Evolutionary conservation across 2,888 invertebrate genomes (phyloP), one percentile per base, ranked within the genome.

Genomic region (Augochlorella aurata): DNA sequence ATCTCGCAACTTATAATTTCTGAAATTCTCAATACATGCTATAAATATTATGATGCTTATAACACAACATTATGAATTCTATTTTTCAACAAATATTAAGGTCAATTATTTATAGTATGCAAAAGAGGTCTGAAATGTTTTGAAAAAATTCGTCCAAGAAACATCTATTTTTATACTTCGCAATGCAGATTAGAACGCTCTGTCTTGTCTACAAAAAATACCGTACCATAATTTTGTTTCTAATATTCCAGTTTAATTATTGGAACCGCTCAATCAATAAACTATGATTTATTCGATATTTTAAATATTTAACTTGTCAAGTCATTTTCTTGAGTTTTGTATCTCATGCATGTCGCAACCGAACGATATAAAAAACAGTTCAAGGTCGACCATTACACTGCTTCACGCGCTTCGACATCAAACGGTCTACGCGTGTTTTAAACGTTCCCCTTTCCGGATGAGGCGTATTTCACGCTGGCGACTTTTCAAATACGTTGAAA

Each of bases 381-480:
- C 38, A 29, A 52, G 24, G 45, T 47, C 9, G 65, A 69, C 24
- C 14, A 24, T 65, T 44, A 24, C 14, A 7, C 54, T 65, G 52
- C 10, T 58, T 69, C 44, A 29, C 16, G 50, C n/a, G 54, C 63
- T 65, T 73, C 74, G 10, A 66, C 44, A 10, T 1, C n/a, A 38
- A 70, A 69, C 38, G 38, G 65, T 24, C 71, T 49, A 73, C 77
- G 68, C 70, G 74, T 75, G 70, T 70, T 38, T 72, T 76, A 77
- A 58, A 71, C 69, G 68, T 78, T 77, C 69, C 68, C 58, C 72
- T 70, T 89, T 88, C 89, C 88, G 89, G 88, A 90, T 84, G 81
- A 81, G 85, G 75, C 87, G 83, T 85, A 86, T 90, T 90, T 88
- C 90, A 88, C 88, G 87, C 82, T 85, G 21, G 38, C 81, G 86